Base-by-base conservation (phyloP, 2,113 vertebrate genomes). In the Dicerorhinus sumatrensis region DNA sequence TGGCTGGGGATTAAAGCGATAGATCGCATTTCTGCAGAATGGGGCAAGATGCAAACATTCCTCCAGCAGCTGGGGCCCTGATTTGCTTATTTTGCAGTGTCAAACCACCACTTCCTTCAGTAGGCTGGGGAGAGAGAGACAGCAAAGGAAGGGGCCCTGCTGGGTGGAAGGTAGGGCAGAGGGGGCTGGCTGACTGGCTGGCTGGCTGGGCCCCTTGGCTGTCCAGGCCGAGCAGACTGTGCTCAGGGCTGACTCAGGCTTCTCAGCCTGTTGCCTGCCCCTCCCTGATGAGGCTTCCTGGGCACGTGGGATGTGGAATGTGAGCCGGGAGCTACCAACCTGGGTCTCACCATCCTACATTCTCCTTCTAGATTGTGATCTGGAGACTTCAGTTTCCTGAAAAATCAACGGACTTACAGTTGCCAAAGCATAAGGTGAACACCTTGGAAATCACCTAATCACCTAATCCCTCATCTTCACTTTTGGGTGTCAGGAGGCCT, bases 51-150 rank as follows among this genome's bases (percentile, higher is more conserved):
- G 95, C 67, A 92, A 80, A 25, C 36, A 11, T 12, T n/a, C 14
- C 54, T 31, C 17, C 42, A 39, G 85, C 56, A 58, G 31, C n/a
- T 29, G 25, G 69, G 77, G n/a, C 90, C 81, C 72, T 77, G 88
- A 62, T 91, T 89, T 95, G 82, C 82, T 91, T 94, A 54, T 8
- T 69, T 91, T 42, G n/a, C 48, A 63, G 56, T 72, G 48, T 93
- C 42, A 60, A 54, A 77, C 23, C 13, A 0, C 0, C 21, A 63
- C 36, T 89, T 96, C 54, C 33, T 29, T 82, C 56, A 25, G 13
- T 2, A 42, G 31, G 16, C 82, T 70, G 83, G 4, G 69, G 56
- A 65, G 62, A n/a, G 31, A 62, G 81, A 39, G 46, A n/a, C 48
- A 54, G 21, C 73, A 23, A 54, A 82, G 73, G 51, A n/a, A 51